Percentiles rank a stretch among this genome's conserved stretches.
These are phyloP conservation scores for Dolichomitus sp. DNA, from an alignment of 2,888 invertebrate genomes.

Conservation along the genomic window DNA sequence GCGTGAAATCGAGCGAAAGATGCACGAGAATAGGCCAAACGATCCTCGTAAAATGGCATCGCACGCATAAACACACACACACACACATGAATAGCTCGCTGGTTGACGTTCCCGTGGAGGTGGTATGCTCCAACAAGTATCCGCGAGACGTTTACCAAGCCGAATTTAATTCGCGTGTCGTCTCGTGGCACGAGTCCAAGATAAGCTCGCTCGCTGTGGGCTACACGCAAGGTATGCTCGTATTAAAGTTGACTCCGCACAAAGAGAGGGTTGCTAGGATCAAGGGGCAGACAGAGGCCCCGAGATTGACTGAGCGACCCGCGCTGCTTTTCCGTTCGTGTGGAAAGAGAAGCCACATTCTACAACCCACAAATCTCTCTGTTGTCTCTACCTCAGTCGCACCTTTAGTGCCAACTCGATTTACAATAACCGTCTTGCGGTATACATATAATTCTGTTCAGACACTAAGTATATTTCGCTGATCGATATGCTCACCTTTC, in stretches of 20 bases:
- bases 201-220: constrained; percentile 59
- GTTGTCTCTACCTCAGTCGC: constrained; percentile 3
- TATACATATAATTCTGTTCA: neutral
- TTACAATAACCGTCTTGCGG: constrained; percentile 14
- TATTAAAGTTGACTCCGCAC: constrained; percentile 58
- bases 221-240: constrained; percentile 64
- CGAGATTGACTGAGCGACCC: constrained; percentile 36
- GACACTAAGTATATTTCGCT: too few species aligned
- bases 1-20: constrained; percentile 50
- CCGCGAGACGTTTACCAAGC: constrained; percentile 67
- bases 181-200: constrained; percentile 67
- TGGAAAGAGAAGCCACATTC: constrained; percentile 17
- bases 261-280: constrained; percentile 47
- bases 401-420: constrained; percentile 28
- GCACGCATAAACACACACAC: constrained; percentile 39
- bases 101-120: constrained; percentile 24
- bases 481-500: neutral
- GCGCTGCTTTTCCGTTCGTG: constrained; percentile 17
- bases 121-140: constrained; percentile 63
- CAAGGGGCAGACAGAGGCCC: constrained; percentile 22
- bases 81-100: constrained; percentile 8
- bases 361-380: constrained; percentile 3
- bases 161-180: constrained; percentile 67
- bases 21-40: constrained; percentile 57
- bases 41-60: constrained; percentile 57